phyloP scores from a whole-genome alignment of 2,888 invertebrate species.

The Lasius platythorax region DNA sequence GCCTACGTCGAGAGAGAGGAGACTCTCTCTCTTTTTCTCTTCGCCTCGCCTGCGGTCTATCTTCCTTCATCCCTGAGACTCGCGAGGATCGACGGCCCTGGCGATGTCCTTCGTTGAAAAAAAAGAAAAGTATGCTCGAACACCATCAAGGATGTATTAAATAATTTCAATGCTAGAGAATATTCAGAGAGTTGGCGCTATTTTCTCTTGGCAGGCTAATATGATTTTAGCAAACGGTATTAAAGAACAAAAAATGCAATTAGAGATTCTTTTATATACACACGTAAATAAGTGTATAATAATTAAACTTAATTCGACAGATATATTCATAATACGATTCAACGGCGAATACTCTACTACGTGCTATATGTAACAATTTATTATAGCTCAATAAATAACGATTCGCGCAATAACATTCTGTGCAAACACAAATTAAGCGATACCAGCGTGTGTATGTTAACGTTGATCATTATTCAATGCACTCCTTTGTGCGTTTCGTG shows the following conservation, averaged over 20 bases:
- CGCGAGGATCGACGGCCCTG: conserved; percentile 62
- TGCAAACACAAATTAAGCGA: conserved; percentile 27
- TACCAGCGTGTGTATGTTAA: conserved; percentile 1
- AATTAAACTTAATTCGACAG: conserved; percentile 10
- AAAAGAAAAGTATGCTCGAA: background rate
- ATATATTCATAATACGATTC: conserved; percentile 1
- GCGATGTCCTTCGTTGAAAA: conserved; percentile 64
- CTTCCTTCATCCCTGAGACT: conserved; percentile 62
- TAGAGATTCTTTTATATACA: background rate
- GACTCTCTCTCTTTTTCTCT: conserved; percentile 52
- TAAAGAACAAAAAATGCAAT: background rate
- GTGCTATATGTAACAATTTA: conserved; percentile 14
- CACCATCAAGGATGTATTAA: background rate
- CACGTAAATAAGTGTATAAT: background rate
- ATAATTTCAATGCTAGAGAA: background rate
- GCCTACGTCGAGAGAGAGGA: conserved; percentile 75
- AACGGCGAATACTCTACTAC: background rate
- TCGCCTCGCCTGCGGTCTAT: conserved; percentile 54
- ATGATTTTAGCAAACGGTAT: background rate
- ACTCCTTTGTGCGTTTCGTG: conserved; percentile 49
- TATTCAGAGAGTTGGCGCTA: background rate
- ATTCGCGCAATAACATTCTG: conserved; percentile 27
- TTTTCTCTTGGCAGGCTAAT: background rate
- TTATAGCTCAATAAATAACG: conserved; percentile 16
- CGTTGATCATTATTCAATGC: conserved; percentile 39